Evolutionary conservation across 2,113 vertebrate species (phyloP).

Genomic region (Myrmophylax atrothorax): DNA sequence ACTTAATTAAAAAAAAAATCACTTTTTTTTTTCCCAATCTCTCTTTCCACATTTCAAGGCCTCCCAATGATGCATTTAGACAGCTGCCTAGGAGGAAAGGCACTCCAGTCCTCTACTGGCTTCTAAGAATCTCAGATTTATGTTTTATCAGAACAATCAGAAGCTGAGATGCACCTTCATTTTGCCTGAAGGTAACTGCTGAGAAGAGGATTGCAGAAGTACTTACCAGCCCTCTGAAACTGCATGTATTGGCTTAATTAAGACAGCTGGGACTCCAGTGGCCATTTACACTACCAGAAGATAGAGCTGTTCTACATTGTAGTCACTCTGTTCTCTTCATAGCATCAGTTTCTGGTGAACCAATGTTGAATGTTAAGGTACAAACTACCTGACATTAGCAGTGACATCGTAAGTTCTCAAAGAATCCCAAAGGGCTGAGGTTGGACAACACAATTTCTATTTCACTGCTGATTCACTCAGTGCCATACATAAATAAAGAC

Average conservation of each 20-base stretch:
- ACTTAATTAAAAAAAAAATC: not conserved
- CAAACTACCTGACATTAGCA: not conserved
- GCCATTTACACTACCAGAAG: not conserved
- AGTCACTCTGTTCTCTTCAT: not conserved
- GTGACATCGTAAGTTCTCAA: not conserved
- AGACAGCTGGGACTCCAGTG: not conserved
- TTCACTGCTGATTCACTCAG: not conserved
- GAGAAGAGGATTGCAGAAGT: not conserved
- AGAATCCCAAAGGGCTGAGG: not conserved
- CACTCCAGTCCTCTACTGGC: not conserved
- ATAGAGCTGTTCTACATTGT: not conserved
- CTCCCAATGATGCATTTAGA: not conserved
- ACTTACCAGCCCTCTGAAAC: not conserved
- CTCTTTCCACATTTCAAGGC: not conserved
- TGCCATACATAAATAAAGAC: not conserved
- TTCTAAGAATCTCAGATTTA: not conserved
- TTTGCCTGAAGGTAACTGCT: not conserved
- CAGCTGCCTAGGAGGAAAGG: not conserved
- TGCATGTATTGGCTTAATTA: not conserved
- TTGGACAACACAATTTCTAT: not conserved
- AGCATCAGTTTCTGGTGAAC: not conserved
- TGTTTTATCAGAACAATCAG: not conserved
- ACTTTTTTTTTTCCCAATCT: not conserved
- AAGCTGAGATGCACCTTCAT: not conserved
- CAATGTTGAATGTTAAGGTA: not conserved